These are phyloP conservation scores for Sarcophaga subvicina DNA, from an alignment of 2,888 invertebrate genomes.

Conservation along the genomic window DNA sequence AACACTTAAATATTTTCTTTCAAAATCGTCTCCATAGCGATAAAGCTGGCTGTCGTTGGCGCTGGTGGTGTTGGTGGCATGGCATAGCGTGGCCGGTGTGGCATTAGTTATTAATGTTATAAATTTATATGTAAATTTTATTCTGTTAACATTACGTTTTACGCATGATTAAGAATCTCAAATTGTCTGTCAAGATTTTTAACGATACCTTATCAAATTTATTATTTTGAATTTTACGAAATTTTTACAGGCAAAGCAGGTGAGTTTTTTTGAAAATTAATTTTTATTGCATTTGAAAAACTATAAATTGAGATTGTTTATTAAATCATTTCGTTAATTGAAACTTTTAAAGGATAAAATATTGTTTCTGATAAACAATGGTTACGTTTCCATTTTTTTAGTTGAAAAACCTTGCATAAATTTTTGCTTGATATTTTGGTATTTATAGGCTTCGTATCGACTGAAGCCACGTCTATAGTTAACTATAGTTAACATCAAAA, in stretches of 20 bases:
- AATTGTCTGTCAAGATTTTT: conserved; percentile 48
- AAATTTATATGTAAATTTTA: conserved; percentile 70
- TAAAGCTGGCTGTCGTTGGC: not conserved
- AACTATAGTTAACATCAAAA: too few relatives aligned
- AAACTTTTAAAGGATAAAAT: not conserved
- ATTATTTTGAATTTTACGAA: conserved; percentile 36
- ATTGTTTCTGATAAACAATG: not conserved
- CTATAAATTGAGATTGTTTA: conserved; percentile 8
- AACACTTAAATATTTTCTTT: not conserved
- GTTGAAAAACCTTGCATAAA: too few relatives aligned
- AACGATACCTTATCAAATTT: conserved; percentile 43
- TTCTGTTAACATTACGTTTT: conserved; percentile 54
- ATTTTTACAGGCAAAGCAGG: conserved; percentile 11
- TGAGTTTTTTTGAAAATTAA: conserved; percentile 26
- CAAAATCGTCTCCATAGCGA: not conserved
- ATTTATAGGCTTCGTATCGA: too few relatives aligned
- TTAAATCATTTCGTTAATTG: not conserved
- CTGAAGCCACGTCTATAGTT: too few relatives aligned
- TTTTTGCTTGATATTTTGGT: too few relatives aligned
- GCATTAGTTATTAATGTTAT: conserved; percentile 68
- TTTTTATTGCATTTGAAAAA: conserved; percentile 42
- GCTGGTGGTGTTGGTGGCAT: not conserved
- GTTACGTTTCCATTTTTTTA: too few relatives aligned
- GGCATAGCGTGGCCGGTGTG: conserved; percentile 29
- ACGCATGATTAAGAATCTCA: conserved; percentile 50